Conservation (phyloP, 2,113 vertebrate genomes). For the Plectropomus leopardus region DNA sequence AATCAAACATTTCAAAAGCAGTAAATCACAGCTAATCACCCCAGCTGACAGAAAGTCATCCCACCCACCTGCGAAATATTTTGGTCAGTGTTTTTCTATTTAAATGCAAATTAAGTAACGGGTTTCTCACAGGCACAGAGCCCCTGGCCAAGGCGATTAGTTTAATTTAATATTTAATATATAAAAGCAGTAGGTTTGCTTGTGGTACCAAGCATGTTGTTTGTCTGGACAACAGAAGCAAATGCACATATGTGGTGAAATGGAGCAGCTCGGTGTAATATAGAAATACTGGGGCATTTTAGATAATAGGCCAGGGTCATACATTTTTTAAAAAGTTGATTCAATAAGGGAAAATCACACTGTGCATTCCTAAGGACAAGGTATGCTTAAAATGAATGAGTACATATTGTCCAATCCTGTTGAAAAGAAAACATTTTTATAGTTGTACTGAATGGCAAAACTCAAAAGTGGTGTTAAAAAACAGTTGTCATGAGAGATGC, state of each 20-base stretch:
- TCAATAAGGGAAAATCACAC: too few species aligned
- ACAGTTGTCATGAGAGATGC: not conserved
- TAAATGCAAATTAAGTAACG: slow-evolving; percentile 81
- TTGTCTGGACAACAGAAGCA: not conserved
- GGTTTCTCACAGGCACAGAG: slow-evolving; percentile 42
- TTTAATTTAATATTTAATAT: slow-evolving; percentile 62
- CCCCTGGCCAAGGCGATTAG: slow-evolving; percentile 44
- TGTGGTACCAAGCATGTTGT: not conserved
- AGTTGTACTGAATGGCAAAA: not conserved
- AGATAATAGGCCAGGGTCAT: not conserved
- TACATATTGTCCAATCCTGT: not conserved
- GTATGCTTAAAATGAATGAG: not conserved
- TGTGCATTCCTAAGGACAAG: not conserved
- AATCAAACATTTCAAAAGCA: slow-evolving; percentile 63
- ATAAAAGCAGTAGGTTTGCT: slow-evolving; percentile 24
- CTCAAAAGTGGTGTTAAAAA: not conserved
- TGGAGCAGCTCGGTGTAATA: not conserved
- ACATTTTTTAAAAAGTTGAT: not conserved
- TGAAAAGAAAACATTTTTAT: not conserved
- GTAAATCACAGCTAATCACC: slow-evolving; percentile 69
- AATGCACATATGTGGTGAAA: not conserved
- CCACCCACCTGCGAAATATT: slow-evolving; percentile 51
- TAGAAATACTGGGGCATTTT: not conserved
- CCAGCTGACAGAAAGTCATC: slow-evolving; percentile 47
- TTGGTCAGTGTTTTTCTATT: slow-evolving; percentile 76